phyloP scores from a whole-genome alignment of 2,888 invertebrate species.

The Drosophila parthenogenetica region DNA sequence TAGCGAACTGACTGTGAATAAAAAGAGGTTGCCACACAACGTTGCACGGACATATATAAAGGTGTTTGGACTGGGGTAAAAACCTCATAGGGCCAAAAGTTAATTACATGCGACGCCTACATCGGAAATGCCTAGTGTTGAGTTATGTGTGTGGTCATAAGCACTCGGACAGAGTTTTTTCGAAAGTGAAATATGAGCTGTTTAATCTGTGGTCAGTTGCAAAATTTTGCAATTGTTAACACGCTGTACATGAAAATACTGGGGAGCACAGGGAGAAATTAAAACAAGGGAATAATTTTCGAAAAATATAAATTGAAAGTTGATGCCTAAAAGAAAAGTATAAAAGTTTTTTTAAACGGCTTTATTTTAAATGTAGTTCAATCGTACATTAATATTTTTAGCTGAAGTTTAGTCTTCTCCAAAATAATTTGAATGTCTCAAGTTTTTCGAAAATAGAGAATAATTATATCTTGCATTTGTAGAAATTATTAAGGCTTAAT shows the following conservation, averaged over 20 bases:
- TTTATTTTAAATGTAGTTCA: no score
- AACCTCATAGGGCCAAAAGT: slow-evolving; percentile 64
- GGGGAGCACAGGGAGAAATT: background rate
- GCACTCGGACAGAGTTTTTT: slow-evolving; percentile 30
- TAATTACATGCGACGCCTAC: slow-evolving; percentile 77
- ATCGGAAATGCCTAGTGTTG: slow-evolving; percentile 56
- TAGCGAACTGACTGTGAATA: slow-evolving; percentile 25
- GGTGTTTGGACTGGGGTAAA: slow-evolving; percentile 1
- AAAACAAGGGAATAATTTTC: background rate
- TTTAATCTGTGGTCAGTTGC: slow-evolving; percentile 53
- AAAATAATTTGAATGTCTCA: no score
- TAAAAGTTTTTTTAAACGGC: no score
- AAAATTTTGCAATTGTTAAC: slow-evolving; percentile 16
- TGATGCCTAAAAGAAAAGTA: no score
- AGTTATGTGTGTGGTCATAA: slow-evolving; percentile 65
- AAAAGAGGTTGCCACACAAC: slow-evolving; percentile 51
- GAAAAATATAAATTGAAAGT: no score
- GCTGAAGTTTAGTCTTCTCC: no score
- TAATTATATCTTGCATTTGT: background rate
- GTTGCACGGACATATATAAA: background rate
- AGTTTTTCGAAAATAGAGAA: background rate
- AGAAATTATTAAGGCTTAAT: background rate
- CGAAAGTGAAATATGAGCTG: slow-evolving; percentile 72
- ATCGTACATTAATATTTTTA: no score
- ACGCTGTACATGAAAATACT: slow-evolving; percentile 14